phyloP scores from a whole-genome alignment of 2,797 vertebrate genomes.

The Dromococcyx pavoninus region DNA sequence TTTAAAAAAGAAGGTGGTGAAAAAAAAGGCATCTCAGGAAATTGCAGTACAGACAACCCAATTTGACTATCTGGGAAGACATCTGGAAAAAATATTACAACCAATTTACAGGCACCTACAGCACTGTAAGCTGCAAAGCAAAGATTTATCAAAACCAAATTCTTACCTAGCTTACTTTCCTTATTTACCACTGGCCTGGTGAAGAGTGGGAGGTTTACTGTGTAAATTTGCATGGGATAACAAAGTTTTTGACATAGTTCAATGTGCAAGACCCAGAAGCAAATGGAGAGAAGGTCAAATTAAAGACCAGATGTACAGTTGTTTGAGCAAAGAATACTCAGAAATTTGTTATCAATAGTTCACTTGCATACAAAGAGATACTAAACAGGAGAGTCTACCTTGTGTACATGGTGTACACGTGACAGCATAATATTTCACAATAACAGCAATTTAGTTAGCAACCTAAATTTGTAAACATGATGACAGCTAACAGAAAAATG shows the following conservation, averaged over 20 bases:
- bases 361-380: background rate
- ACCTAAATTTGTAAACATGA: background rate
- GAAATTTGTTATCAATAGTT: background rate
- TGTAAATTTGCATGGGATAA: background rate
- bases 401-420: background rate
- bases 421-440: background rate
- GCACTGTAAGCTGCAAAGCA: background rate
- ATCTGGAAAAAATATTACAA: background rate
- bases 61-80: background rate
- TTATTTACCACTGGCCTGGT: background rate
- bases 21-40: background rate
- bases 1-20: background rate
- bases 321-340: background rate
- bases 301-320: background rate
- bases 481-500: background rate
- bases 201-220: background rate
- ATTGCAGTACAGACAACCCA: background rate
- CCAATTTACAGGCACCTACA: background rate
- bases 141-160: background rate
- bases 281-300: background rate
- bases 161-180: background rate
- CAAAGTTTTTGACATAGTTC: background rate
- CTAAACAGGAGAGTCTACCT: background rate
- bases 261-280: background rate
- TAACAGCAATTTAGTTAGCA: background rate